Evolutionary conservation across 2,113 vertebrate species (phyloP), one percentile per base, ranked within the genome.

Genomic region (Danionella cerebrum): DNA sequence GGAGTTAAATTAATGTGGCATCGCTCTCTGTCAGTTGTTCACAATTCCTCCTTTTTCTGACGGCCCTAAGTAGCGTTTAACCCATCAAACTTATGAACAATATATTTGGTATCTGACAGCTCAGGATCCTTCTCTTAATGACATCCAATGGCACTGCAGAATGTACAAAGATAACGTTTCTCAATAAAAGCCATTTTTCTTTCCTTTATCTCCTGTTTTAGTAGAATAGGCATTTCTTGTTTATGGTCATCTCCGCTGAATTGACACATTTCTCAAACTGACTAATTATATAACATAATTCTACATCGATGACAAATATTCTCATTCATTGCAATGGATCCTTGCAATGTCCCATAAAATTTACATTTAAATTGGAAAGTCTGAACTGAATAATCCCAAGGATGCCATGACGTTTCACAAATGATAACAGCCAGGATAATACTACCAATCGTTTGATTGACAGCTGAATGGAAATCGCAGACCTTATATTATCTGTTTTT

Each of bases 231-330:
- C 77, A 80, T 84, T 79, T 81, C 65, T 84, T 80, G 81, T 82
- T 85, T 82, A 77, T 69, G 62, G 39, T 69, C 64, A 74, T 80
- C 77, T n/a, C 18, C 69, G 79, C 81, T 83, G 80, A 85, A 84
- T 73, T 73, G 79, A 80, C 77, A 45, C 70, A 58, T 82, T 85
- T 84, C 76, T 67, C 68, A 77, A 57, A 57, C 47, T 62, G 76
- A 76, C 84, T 87, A 86, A 89, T 89, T 89, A 87, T 86, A 89
- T 86, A 87, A 85, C 88, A 87, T 85, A 85, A 89, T 88, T 87
- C 82, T 86, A 86, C 55, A 60, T 65, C 16, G 72, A 68, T 16
- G 66, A 75, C 62, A 78, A 83, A 83, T 84, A 75, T 41, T 4
- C 5, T 41, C n/a, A 14, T 79, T 82, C 75, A 80, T 71, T 77